Evolutionary conservation across 2,113 vertebrate species (phyloP).

Genomic region (Danionella cerebrum): DNA sequence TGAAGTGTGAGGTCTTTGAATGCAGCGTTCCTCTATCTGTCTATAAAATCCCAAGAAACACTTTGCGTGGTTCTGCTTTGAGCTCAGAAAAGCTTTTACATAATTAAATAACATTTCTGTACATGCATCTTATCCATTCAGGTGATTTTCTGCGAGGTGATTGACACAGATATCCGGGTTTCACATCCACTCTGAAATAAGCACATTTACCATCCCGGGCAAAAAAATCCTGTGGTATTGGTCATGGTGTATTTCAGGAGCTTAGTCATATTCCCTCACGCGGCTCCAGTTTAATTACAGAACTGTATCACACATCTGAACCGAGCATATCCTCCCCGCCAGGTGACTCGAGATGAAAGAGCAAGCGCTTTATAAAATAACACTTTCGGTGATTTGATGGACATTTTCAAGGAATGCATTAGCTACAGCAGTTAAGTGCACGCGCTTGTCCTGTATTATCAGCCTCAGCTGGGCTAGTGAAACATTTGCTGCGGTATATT

Average conservation of each 20-base stretch:
- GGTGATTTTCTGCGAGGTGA: neutral
- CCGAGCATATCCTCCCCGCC: neutral
- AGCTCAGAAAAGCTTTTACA: conserved; percentile 2
- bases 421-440: neutral
- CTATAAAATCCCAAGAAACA: conserved; percentile 1
- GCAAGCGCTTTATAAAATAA: conserved; percentile 19
- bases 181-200: conserved; percentile 1
- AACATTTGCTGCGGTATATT: neutral
- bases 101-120: neutral
- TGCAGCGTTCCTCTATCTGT: neutral
- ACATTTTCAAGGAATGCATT: conserved; percentile 14
- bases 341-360: conserved; percentile 22
- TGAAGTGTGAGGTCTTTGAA: neutral
- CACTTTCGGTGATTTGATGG: conserved; percentile 27
- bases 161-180: neutral
- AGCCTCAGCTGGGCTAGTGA: neutral
- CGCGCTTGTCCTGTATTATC: neutral
- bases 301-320: conserved; percentile 15
- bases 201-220: neutral
- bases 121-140: neutral
- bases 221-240: conserved; percentile 14
- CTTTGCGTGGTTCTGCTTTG: neutral
- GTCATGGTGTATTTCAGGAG: conserved; percentile 7
- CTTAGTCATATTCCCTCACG: neutral
- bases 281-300: neutral